Percentiles rank a stretch among this genome's conserved stretches.
Evolutionary conservation across 2,113 vertebrate genomes (phyloP).

Genomic region (Morone saxatilis): DNA sequence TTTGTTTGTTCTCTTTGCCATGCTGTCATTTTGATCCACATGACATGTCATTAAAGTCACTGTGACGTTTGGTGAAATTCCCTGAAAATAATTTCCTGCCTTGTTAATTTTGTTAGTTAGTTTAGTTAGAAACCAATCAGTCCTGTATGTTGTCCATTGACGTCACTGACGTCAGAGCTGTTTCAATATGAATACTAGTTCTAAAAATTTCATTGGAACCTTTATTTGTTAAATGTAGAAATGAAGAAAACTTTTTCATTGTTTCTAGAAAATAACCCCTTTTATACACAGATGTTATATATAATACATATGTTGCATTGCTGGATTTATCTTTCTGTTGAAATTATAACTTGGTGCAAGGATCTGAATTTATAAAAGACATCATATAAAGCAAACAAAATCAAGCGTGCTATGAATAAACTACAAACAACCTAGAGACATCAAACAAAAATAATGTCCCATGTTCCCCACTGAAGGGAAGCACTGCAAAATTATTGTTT

Average conservation of each 20-base stretch:
- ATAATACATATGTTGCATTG: no score
- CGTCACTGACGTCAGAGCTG: neutral
- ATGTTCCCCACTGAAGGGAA: neutral
- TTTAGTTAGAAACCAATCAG: neutral
- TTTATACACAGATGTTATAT: neutral
- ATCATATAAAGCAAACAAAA: neutral
- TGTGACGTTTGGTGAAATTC: neutral
- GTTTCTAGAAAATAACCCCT: neutral
- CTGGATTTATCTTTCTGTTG: neutral
- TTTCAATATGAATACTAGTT: neutral
- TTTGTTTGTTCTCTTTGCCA: constrained; percentile 3
- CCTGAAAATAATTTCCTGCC: neutral
- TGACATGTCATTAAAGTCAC: neutral
- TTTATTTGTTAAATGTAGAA: neutral
- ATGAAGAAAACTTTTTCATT: neutral
- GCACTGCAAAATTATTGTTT: neutral
- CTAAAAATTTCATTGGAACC: neutral
- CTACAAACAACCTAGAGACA: neutral
- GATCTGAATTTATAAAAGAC: neutral
- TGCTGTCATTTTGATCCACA: neutral
- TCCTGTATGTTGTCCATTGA: neutral
- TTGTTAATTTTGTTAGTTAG: neutral
- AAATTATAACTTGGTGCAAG: neutral
- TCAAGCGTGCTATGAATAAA: neutral
- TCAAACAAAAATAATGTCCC: neutral